A percentile compares a stretch with the other conserved stretches of the same genome.
phyloP scores from a whole-genome alignment of 2,797 vertebrate genomes.

The Gobionotothen gibberifrons region DNA sequence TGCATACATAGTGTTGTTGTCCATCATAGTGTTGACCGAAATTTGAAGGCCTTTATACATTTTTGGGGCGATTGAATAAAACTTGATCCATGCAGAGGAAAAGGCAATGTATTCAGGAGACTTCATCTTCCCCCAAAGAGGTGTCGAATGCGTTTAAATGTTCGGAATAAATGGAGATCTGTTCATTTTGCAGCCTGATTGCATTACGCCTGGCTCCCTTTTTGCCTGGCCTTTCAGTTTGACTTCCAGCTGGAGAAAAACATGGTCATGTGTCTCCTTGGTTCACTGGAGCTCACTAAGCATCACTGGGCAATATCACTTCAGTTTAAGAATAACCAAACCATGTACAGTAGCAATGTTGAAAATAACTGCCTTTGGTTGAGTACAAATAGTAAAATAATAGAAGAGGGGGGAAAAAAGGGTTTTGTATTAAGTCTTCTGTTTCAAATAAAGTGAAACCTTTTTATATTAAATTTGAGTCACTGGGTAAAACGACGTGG shows the following conservation, averaged over 20 bases:
- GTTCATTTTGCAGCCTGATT: constrained; percentile 27
- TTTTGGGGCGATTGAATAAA: neutral
- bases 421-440: neutral
- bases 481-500: too few relatives aligned
- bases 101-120: neutral
- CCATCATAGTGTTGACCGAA: neutral
- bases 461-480: too few relatives aligned
- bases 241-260: constrained; percentile 27
- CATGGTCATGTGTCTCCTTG: constrained; percentile 38
- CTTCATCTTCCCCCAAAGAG: neutral
- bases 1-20: constrained; percentile 11
- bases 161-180: constrained; percentile 22
- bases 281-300: constrained; percentile 36
- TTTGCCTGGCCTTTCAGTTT: constrained; percentile 16
- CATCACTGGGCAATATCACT: constrained; percentile 8
- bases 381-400: neutral
- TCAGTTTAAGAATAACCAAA: constrained; percentile 8
- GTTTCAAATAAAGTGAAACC: too few relatives aligned
- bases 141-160: constrained; percentile 3
- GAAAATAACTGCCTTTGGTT: neutral
- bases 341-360: neutral
- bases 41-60: neutral
- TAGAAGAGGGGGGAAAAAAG: neutral
- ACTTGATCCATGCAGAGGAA: constrained; percentile 1
- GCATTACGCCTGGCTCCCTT: constrained; percentile 1